phyloP scores from a whole-genome alignment of 2,888 invertebrate species.

The Nomada ruficornis region DNA sequence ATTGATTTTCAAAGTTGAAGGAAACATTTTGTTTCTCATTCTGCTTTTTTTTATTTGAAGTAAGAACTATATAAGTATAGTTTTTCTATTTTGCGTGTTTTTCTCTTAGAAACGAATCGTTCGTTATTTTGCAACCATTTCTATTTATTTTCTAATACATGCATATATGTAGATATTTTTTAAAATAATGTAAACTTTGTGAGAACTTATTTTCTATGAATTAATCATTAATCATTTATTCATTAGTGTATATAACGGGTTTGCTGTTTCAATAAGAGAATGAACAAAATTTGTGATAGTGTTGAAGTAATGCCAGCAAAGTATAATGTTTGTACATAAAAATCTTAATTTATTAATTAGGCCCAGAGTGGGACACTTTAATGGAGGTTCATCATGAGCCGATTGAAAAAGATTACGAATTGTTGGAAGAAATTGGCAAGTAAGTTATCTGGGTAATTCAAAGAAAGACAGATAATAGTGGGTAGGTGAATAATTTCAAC shows the following conservation, averaged over 20 bases:
- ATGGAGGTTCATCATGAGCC: slow-evolving; percentile 85
- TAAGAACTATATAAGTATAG: slow-evolving; percentile 8
- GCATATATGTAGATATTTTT: neutral
- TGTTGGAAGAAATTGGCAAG: slow-evolving; percentile 86
- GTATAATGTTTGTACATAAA: slow-evolving; percentile 10
- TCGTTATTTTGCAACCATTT: slow-evolving; percentile 11
- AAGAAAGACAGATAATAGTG: neutral
- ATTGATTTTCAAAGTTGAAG: neutral
- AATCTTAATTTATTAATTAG: slow-evolving; percentile 64
- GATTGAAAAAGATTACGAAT: slow-evolving; percentile 85
- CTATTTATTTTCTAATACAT: neutral
- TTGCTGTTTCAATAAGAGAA: neutral
- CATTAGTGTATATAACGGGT: neutral
- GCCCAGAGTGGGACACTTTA: slow-evolving; percentile 82
- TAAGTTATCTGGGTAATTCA: slow-evolving; percentile 75
- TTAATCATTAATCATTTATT: neutral
- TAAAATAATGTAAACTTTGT: neutral
- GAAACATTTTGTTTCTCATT: neutral
- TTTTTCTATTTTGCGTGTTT: neutral
- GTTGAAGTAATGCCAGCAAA: neutral
- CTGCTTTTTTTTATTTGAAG: neutral
- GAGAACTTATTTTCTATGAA: neutral
- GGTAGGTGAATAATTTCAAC: neutral
- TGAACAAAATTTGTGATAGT: slow-evolving; percentile 1
- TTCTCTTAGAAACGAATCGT: neutral